phyloP scores from a whole-genome alignment of 2,113 vertebrate genomes.

The Fukomys damarensis region DNA sequence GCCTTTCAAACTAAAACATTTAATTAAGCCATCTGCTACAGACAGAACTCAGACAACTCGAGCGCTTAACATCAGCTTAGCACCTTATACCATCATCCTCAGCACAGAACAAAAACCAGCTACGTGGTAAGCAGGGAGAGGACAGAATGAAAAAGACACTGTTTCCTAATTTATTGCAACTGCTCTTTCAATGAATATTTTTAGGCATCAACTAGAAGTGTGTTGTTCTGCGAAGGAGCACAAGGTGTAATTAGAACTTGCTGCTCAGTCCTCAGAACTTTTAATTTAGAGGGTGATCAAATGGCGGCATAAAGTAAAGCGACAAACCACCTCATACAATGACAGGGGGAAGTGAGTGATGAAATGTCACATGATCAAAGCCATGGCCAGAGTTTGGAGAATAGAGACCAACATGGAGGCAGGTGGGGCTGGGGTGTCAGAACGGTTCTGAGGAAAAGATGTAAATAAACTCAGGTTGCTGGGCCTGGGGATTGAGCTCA shows the following conservation, averaged over 20 bases:
- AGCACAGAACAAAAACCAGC: background rate
- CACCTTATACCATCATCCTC: background rate
- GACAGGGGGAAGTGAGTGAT: background rate
- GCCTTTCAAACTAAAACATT: slow-evolving; percentile 16
- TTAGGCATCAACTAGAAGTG: background rate
- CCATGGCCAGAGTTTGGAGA: background rate
- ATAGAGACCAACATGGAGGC: background rate
- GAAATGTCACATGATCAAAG: background rate
- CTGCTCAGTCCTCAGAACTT: background rate
- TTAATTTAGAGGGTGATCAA: background rate
- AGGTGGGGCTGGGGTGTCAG: background rate
- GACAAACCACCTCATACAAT: background rate
- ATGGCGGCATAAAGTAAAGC: background rate
- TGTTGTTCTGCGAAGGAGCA: background rate
- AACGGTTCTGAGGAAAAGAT: background rate
- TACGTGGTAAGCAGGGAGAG: background rate
- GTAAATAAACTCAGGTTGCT: background rate
- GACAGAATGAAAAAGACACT: background rate
- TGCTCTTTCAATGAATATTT: background rate
- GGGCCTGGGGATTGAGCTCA: too few relatives aligned
- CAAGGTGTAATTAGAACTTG: background rate
- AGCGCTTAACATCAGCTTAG: background rate
- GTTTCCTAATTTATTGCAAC: background rate
- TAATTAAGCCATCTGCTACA: slow-evolving; percentile 31
- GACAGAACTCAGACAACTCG: background rate